phyloP scores from a whole-genome alignment of 1,140 invertebrate species.

The Zaprionus inermis region DNA sequence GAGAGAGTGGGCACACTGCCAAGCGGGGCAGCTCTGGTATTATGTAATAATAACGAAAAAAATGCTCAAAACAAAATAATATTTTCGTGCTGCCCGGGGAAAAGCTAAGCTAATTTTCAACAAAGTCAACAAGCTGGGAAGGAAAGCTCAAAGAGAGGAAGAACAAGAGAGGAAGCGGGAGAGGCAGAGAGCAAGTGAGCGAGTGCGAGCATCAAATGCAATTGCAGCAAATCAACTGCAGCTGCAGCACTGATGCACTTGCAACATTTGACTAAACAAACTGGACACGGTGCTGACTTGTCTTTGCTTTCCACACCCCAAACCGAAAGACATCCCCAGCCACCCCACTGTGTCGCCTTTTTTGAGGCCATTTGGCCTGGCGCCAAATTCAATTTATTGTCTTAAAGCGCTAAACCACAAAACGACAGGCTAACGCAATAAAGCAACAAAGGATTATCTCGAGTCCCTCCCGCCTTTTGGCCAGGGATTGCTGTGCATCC shows the following conservation, averaged over 20 bases:
- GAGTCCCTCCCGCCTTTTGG: constrained; percentile 9
- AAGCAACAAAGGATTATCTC: constrained; percentile 75
- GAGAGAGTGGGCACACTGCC: not conserved
- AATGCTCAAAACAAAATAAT: constrained; percentile 43
- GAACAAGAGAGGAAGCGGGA: not conserved
- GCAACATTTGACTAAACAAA: constrained; percentile 71
- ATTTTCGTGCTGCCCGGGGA: constrained; percentile 32
- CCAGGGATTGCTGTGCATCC: not conserved
- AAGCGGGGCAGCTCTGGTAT: constrained; percentile 31
- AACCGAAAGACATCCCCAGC: not conserved
- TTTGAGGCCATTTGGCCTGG: constrained; percentile 48
- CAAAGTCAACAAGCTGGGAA: constrained; percentile 42
- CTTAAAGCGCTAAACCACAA: constrained; percentile 71
- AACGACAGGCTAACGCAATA: constrained; percentile 67
- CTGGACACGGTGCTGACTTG: constrained; percentile 24
- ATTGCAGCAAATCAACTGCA: constrained; percentile 63
- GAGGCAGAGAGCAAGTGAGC: not conserved
- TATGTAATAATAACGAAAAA: constrained; percentile 65
- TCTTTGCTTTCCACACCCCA: not conserved
- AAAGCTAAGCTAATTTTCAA: constrained; percentile 65
- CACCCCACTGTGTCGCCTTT: not conserved
- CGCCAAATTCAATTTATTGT: constrained; percentile 76
- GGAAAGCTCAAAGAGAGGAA: constrained; percentile 24
- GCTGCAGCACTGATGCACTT: constrained; percentile 9
- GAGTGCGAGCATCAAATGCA: constrained; percentile 44